Conservation (phyloP, 2,888 invertebrate species). For the Lasioglossum vierecki region DNA sequence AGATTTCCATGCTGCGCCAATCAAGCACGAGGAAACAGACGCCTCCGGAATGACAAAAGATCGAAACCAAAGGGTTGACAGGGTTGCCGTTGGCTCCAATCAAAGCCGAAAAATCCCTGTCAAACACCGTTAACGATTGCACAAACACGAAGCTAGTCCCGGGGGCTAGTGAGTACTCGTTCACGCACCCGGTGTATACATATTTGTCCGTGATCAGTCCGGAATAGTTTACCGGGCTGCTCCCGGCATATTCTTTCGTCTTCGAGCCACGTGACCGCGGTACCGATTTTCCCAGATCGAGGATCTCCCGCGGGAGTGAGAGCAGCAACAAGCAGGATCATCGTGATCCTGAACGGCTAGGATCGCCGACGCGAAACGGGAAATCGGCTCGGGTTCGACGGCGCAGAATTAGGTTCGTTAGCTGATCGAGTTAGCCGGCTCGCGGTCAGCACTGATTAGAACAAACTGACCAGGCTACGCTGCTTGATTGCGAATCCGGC, state of each 20-base stretch:
- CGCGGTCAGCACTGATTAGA: constrained; percentile 83
- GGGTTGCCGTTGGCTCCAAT: background rate
- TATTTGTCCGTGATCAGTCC: constrained; percentile 54
- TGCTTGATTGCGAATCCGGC: constrained; percentile 79
- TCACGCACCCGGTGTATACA: constrained; percentile 37
- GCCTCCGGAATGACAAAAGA: background rate
- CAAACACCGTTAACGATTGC: constrained; percentile 8
- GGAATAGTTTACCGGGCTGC: constrained; percentile 52
- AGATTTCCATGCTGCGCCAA: background rate
- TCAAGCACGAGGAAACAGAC: background rate
- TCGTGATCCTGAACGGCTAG: background rate
- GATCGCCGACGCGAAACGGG: background rate
- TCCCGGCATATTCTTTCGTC: constrained; percentile 63
- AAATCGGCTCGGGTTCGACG: constrained; percentile 78
- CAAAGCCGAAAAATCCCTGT: constrained; percentile 10
- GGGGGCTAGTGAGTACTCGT: constrained; percentile 17
- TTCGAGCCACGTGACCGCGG: constrained; percentile 65
- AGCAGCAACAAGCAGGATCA: background rate
- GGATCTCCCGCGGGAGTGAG: constrained; percentile 30
- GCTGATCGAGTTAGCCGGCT: constrained; percentile 81
- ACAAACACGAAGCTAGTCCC: background rate
- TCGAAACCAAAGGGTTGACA: background rate
- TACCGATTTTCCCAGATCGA: constrained; percentile 56
- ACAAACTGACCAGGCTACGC: constrained; percentile 83
- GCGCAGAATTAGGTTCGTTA: constrained; percentile 80